Conservation (phyloP, 2,888 invertebrate genomes). For the Andricus quercusramuli region DNA sequence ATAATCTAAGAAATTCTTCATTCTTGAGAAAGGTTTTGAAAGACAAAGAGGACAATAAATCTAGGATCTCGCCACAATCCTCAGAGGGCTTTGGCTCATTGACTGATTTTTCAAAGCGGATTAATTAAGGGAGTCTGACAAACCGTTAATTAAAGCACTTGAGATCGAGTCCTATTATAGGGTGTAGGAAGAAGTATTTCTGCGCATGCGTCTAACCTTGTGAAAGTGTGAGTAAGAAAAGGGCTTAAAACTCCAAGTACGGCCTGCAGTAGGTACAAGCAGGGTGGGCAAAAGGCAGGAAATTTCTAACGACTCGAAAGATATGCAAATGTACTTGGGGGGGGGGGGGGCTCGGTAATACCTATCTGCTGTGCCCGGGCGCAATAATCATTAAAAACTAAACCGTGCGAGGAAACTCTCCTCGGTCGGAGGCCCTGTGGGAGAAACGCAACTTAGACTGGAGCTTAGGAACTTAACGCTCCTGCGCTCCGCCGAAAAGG, state of each 20-base stretch:
- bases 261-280: conserved; percentile 63
- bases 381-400: conserved; percentile 77
- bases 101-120: conserved; percentile 71
- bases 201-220: conserved; percentile 34
- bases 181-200: conserved; percentile 61
- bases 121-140: conserved; percentile 70
- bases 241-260: conserved; percentile 72
- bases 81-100: conserved; percentile 51
- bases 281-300: conserved; percentile 59
- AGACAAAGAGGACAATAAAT: not conserved
- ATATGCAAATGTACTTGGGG: conserved; percentile 73
- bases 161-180: conserved; percentile 71
- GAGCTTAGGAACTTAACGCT: conserved; percentile 50
- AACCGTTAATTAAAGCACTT: conserved; percentile 75
- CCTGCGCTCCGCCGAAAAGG: conserved; percentile 25
- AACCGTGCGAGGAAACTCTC: conserved; percentile 62
- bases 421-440: conserved; percentile 45
- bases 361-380: conserved; percentile 66
- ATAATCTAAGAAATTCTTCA: not conserved
- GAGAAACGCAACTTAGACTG: conserved; percentile 44
- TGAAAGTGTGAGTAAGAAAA: conserved; percentile 44
- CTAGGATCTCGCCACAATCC: not conserved
- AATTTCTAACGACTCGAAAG: conserved; percentile 74
- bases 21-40: not conserved
- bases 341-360: conserved; percentile 68